Conservation (phyloP, 2,888 invertebrate genomes). For the Apamea anceps region DNA sequence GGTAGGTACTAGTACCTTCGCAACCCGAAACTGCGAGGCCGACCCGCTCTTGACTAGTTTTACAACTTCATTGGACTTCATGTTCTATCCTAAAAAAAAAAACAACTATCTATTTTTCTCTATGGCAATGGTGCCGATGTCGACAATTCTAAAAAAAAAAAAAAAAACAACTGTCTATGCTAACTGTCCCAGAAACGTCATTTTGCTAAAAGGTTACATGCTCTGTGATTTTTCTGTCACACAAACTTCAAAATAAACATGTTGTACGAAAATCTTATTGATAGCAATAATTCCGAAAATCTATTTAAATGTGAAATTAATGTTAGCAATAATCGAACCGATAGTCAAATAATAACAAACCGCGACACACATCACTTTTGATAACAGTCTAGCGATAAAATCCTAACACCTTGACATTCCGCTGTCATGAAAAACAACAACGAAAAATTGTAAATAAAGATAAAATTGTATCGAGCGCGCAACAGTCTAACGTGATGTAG, state of each 20-base stretch:
- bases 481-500: constrained; percentile 43
- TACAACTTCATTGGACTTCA: neutral
- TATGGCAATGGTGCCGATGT: no score
- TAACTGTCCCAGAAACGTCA: constrained; percentile 22
- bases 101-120: constrained; percentile 9
- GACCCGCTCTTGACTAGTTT: neutral
- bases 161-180: constrained; percentile 5
- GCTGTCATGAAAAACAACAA: constrained; percentile 37
- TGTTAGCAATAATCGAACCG: neutral
- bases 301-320: neutral
- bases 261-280: neutral
- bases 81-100: neutral
- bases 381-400: constrained; percentile 44
- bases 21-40: neutral
- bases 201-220: no score
- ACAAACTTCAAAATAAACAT: constrained; percentile 11
- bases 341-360: constrained; percentile 13
- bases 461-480: constrained; percentile 9
- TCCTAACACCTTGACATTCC: constrained; percentile 16
- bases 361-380: constrained; percentile 12
- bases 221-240: no score
- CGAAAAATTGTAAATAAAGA: constrained; percentile 34
- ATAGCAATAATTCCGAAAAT: neutral
- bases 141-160: no score
- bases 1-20: neutral